Conservation (phyloP, 1,140 invertebrate genomes). For the Orchesella cincta region DNA sequence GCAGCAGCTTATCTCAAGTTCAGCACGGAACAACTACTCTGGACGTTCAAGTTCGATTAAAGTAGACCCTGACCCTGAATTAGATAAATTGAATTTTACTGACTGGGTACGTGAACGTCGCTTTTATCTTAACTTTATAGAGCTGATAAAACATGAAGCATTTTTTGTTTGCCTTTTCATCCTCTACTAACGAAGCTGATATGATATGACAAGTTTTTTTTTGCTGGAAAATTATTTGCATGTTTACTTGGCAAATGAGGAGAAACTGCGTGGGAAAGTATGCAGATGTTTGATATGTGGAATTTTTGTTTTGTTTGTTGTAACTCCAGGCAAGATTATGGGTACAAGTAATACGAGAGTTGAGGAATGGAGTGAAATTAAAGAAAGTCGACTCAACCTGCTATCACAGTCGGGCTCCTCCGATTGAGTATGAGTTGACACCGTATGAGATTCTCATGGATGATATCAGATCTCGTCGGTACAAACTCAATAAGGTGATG, state of each 20-base stretch:
- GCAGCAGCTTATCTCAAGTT: constrained; percentile 53
- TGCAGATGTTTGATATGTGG: too few relatives aligned
- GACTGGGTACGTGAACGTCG: constrained; percentile 72
- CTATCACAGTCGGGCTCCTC: constrained; percentile 57
- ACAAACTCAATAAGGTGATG: constrained; percentile 73
- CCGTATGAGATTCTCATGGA: constrained; percentile 97
- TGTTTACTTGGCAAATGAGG: neutral
- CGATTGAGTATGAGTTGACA: constrained; percentile 88
- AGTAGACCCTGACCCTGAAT: constrained; percentile 14
- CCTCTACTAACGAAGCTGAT: neutral
- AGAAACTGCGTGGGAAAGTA: neutral
- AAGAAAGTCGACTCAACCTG: constrained; percentile 74
- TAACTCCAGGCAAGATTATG: constrained; percentile 82
- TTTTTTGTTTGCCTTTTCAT: too few relatives aligned
- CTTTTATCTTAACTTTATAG: too few relatives aligned
- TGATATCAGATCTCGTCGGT: constrained; percentile 85
- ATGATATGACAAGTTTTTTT: neutral
- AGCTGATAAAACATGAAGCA: neutral
- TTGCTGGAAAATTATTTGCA: neutral
- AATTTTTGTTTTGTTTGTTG: constrained; percentile 26
- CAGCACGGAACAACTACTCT: constrained; percentile 11
- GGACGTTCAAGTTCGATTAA: neutral
- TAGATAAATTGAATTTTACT: constrained; percentile 72
- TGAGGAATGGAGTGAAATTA: constrained; percentile 80
- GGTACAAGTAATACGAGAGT: constrained; percentile 91